Evolutionary conservation across 2,888 invertebrate species (phyloP).

Genomic region (Beris chalybata): DNA sequence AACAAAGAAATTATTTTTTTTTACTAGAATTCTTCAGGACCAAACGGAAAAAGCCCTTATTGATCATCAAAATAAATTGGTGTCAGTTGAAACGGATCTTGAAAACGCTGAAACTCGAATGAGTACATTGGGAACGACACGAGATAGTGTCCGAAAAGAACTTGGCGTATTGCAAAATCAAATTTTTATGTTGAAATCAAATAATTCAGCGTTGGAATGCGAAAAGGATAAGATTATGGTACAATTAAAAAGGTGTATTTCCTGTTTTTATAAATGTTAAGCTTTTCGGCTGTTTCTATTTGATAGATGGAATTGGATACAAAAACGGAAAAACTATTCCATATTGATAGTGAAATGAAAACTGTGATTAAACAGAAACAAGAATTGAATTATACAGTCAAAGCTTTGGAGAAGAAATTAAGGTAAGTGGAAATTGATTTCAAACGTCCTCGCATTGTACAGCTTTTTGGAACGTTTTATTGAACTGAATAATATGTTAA

Average conservation of each 20-base stretch:
- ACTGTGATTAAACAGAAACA: slow-evolving; percentile 61
- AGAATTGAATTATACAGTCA: slow-evolving; percentile 60
- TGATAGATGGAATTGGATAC: slow-evolving; percentile 65
- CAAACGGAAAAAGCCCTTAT: slow-evolving; percentile 74
- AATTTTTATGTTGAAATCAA: slow-evolving; percentile 64
- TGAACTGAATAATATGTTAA: neutral
- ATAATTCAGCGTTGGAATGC: slow-evolving; percentile 66
- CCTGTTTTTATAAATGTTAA: slow-evolving; percentile 11
- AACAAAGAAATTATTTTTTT: neutral
- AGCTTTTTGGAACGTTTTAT: no score
- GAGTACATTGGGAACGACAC: slow-evolving; percentile 62
- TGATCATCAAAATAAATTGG: slow-evolving; percentile 69
- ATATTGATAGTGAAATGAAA: slow-evolving; percentile 67
- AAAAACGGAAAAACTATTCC: slow-evolving; percentile 69
- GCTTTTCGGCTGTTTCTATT: slow-evolving; percentile 26
- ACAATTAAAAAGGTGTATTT: slow-evolving; percentile 32
- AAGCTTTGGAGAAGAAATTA: slow-evolving; percentile 62
- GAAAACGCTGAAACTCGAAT: slow-evolving; percentile 63
- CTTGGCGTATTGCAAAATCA: slow-evolving; percentile 65
- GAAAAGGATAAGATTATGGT: slow-evolving; percentile 71
- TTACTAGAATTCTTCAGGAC: slow-evolving; percentile 68
- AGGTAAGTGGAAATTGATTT: slow-evolving; percentile 49
- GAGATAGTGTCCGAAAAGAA: slow-evolving; percentile 64
- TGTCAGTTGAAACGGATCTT: slow-evolving; percentile 66
- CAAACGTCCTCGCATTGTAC: no score